Evolutionary conservation across 2,113 vertebrate genomes (phyloP).

Genomic region (Zosterops lateralis): DNA sequence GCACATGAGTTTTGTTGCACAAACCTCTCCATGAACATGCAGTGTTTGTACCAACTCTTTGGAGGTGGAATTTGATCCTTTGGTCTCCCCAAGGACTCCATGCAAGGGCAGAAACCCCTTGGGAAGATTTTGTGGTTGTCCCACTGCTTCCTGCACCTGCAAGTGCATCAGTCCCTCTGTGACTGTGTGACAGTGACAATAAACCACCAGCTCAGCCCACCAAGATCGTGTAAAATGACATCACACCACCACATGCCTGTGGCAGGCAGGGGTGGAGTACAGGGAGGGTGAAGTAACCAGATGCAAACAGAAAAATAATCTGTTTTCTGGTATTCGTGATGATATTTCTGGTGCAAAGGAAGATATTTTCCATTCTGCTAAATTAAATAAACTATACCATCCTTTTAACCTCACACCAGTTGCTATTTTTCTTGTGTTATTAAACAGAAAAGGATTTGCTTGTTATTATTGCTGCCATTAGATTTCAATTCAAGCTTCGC

Average conservation of each 20-base stretch:
- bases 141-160: fast-evolving
- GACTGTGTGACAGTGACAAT: neutral
- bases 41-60: neutral
- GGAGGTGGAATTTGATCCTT: neutral
- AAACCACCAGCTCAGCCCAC: neutral
- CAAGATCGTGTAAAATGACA: neutral
- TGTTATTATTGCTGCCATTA: neutral
- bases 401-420: neutral
- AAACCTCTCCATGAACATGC: neutral
- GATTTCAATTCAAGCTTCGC: neutral
- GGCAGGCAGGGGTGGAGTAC: neutral
- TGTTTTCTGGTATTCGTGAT: neutral
- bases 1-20: neutral
- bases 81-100: neutral
- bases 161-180: neutral
- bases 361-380: neutral
- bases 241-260: neutral
- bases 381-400: neutral
- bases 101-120: neutral
- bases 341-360: neutral
- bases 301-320: neutral
- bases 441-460: neutral
- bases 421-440: neutral
- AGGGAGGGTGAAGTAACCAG: neutral
- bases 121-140: neutral